Evolutionary conservation across 2,888 invertebrate species (phyloP).

Genomic region (Amblyjoppa proteus): DNA sequence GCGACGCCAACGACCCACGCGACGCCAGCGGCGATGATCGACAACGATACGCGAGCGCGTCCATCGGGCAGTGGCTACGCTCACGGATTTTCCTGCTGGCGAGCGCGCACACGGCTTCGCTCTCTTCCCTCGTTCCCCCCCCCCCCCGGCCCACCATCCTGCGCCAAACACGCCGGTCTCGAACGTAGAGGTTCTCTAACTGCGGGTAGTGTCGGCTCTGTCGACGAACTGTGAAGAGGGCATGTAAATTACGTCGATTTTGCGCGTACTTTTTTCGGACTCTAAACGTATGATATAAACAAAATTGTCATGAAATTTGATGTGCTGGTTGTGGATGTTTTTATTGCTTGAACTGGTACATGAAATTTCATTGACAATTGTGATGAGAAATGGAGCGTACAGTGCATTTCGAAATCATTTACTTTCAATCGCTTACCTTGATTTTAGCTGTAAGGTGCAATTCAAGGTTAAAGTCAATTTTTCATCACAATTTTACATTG

Average conservation of each 20-base stretch:
- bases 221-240: background rate
- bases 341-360: too few species aligned
- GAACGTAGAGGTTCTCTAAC: slow-evolving; percentile 10
- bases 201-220: background rate
- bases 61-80: slow-evolving; percentile 30
- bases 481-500: too few species aligned
- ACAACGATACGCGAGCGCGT: slow-evolving; percentile 27
- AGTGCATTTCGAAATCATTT: too few species aligned
- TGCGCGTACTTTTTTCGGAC: background rate
- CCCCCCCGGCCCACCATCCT: background rate
- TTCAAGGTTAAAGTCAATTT: too few species aligned
- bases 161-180: background rate
- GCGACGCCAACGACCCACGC: slow-evolving; percentile 53
- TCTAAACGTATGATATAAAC: background rate
- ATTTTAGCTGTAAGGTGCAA: too few species aligned
- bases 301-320: too few species aligned
- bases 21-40: slow-evolving; percentile 44
- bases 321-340: too few species aligned
- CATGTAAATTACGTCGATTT: background rate
- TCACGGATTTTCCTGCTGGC: slow-evolving; percentile 38
- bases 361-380: too few species aligned
- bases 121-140: background rate
- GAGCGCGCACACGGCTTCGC: background rate
- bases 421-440: too few species aligned
- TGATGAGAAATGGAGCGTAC: too few species aligned